Conservation (phyloP, 2,113 vertebrate genomes). For the Gymnarchus niloticus region DNA sequence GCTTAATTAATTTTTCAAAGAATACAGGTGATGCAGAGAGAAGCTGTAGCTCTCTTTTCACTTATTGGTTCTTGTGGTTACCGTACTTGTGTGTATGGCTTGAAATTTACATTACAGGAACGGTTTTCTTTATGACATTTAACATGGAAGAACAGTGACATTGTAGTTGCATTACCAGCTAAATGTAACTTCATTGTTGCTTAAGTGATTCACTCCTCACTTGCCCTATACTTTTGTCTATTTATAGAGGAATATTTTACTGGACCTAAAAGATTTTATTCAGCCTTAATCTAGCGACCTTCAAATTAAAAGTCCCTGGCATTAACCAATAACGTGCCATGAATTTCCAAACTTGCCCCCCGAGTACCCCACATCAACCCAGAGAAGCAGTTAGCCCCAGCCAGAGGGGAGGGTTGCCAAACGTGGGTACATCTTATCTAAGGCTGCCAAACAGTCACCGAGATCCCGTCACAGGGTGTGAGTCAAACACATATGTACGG, state of each 20-base stretch:
- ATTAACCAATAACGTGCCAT: background rate
- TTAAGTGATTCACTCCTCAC: background rate
- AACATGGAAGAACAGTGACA: background rate
- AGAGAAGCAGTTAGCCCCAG: background rate
- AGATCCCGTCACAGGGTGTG: too few species aligned
- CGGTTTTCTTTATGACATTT: background rate
- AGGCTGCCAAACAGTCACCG: background rate
- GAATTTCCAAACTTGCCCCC: background rate
- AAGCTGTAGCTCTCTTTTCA: too few species aligned
- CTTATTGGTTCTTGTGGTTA: background rate
- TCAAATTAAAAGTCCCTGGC: background rate
- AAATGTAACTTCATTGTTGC: background rate
- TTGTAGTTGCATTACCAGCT: background rate
- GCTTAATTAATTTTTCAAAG: too few species aligned
- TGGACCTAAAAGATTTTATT: background rate
- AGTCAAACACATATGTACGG: too few species aligned
- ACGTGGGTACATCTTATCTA: background rate
- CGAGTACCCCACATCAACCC: background rate
- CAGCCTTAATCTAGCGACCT: background rate
- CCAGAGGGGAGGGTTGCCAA: background rate
- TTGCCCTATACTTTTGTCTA: too few species aligned
- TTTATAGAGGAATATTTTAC: too few species aligned
- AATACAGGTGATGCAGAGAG: too few species aligned
- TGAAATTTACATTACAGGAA: background rate
- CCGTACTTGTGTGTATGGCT: background rate